Base-by-base conservation (phyloP, 2,888 invertebrate genomes). In the Drosophila gaucha region DNA sequence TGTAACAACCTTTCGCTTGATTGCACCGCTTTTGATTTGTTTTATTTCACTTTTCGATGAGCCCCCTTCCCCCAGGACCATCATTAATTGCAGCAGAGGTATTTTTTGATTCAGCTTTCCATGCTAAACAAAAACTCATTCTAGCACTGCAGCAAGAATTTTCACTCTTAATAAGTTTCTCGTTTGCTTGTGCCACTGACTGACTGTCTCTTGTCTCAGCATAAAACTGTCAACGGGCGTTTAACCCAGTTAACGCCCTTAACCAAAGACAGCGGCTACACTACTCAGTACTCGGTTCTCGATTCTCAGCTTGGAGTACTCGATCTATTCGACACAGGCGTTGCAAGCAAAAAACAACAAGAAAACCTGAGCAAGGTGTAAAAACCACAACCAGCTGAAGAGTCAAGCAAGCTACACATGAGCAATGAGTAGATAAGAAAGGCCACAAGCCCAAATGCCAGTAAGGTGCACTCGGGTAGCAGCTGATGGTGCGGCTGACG, bases 241-340 rank as follows among this genome's bases (percentile, higher is more conserved):
- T 86, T 83, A 84, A 86, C 83, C 83, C 82, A 86, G 86, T 84
- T 84, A 78, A 76, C 80, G 86, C 83, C 86, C 83, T 86, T 74
- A 71, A 44, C 67, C 70, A 63, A 72, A 73, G 67, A 66, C 69
- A 41, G 22, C 55, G 18, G 18, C 50, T 20, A 55, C 33, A 33
- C 47, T 16, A 41, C 49, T 44, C 18, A n/a, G 31, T 4, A 47
- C 46, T 66, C 43, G 46, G 52, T 35, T 62, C 44, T 56, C 52
- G 47, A 52, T 57, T 46, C 66, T 31, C 12, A 5, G 46, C 38
- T 60, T 9, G 33, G 20, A 43, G 36, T 46, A 39, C 41, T 66
- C 70, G 66, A 70, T 70, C 57, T 50, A 55, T 82, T 78, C 73
- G 69, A 75, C 70, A 76, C 74, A 49, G 64, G 65, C 49, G 24